A percentile compares a stretch with the other conserved stretches of the same genome.
Evolutionary conservation across 2,888 invertebrate species (phyloP).

Genomic region (Sesamia inferens): DNA sequence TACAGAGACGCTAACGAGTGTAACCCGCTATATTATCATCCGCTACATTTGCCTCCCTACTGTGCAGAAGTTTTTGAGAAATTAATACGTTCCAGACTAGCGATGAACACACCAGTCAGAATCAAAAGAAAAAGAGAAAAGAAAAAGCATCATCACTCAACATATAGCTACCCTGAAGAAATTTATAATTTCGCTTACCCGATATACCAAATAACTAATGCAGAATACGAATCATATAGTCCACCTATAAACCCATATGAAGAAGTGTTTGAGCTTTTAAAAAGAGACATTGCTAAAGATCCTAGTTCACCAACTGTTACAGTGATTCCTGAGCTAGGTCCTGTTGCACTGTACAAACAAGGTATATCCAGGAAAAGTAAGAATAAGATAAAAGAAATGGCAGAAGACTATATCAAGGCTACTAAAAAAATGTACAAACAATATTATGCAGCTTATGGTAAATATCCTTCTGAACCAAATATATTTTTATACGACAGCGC

Average conservation of each 20-base stretch:
- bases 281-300: slow-evolving; percentile 71
- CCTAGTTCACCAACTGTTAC: slow-evolving; percentile 75
- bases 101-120: slow-evolving; percentile 63
- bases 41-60: slow-evolving; percentile 80
- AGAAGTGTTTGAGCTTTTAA: slow-evolving; percentile 74
- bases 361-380: slow-evolving; percentile 79
- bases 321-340: slow-evolving; percentile 75
- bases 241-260: slow-evolving; percentile 68
- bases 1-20: slow-evolving; percentile 80
- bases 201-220: slow-evolving; percentile 30
- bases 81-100: slow-evolving; percentile 72
- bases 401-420: slow-evolving; percentile 70
- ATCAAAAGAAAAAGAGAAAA: slow-evolving; percentile 65
- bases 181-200: slow-evolving; percentile 21
- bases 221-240: slow-evolving; percentile 34
- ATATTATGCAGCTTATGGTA: slow-evolving; percentile 50
- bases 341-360: slow-evolving; percentile 79
- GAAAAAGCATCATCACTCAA: neutral
- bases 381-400: slow-evolving; percentile 74
- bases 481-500: slow-evolving; percentile 54
- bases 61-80: slow-evolving; percentile 78
- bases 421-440: slow-evolving; percentile 47
- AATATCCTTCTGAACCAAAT: slow-evolving; percentile 35
- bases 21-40: slow-evolving; percentile 84
- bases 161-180: slow-evolving; percentile 28